phyloP scores from a whole-genome alignment of 2,797 vertebrate genomes.

The Argentina silus region DNA sequence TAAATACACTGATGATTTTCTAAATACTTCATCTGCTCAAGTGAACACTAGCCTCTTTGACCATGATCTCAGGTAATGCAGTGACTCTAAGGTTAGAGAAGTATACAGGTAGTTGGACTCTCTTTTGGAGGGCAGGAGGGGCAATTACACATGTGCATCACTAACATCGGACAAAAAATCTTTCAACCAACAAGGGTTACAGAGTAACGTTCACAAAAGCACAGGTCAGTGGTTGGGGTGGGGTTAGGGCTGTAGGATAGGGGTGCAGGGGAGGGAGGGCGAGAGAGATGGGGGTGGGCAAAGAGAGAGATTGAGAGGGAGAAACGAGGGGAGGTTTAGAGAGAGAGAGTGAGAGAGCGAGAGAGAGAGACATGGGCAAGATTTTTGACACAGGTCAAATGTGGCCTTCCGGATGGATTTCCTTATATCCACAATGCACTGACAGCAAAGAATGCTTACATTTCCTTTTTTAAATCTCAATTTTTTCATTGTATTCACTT shows the following conservation, averaged over 20 bases:
- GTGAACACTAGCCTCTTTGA: conserved; percentile 75
- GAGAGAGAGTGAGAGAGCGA: conserved; percentile 52
- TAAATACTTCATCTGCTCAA: conserved; percentile 77
- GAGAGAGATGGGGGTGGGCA: conserved; percentile 11
- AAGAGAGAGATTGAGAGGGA: background rate
- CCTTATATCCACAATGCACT: conserved; percentile 91
- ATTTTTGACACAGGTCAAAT: conserved; percentile 75
- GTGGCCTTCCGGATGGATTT: conserved; percentile 85
- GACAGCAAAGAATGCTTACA: conserved; percentile 88
- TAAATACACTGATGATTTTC: conserved; percentile 91
- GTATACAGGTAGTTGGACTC: conserved; percentile 74
- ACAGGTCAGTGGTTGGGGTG: conserved; percentile 82
- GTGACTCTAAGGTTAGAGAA: conserved; percentile 77
- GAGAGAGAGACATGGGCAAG: conserved; percentile 49
- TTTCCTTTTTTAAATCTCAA: conserved; percentile 39
- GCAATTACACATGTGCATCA: conserved; percentile 90
- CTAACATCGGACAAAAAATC: conserved; percentile 93
- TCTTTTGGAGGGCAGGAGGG: conserved; percentile 57
- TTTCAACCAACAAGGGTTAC: conserved; percentile 91
- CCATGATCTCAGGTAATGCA: conserved; percentile 55
- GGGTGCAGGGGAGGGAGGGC: conserved; percentile 10
- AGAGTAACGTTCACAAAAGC: conserved; percentile 95
- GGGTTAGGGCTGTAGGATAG: conserved; percentile 45
- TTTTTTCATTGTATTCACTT: conserved; percentile 29
- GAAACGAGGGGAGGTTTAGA: conserved; percentile 20